Percentiles rank a stretch among this genome's conserved stretches.
phyloP scores from a whole-genome alignment of 2,797 vertebrate species.

The Enteromius afrohamiltoni region DNA sequence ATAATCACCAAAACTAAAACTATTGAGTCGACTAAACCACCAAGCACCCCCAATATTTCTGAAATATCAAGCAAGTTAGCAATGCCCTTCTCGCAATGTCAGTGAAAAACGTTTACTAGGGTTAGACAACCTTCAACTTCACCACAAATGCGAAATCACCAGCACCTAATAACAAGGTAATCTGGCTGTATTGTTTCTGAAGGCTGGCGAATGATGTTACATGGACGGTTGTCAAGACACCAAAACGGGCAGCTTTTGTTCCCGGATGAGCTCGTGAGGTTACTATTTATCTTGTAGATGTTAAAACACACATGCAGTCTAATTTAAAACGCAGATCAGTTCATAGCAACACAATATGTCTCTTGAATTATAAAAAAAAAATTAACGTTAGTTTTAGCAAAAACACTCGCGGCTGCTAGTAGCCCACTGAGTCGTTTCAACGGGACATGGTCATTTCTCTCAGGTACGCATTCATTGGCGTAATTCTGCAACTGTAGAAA shows the following conservation, averaged over 20 bases:
- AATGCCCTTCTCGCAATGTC: background rate
- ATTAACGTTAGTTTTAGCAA: background rate
- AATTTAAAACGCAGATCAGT: background rate
- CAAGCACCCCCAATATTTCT: background rate
- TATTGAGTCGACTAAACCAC: background rate
- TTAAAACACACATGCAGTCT: background rate
- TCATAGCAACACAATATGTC: no score
- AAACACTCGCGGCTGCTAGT: background rate
- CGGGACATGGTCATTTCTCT: background rate
- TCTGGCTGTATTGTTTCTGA: background rate
- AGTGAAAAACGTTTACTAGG: background rate
- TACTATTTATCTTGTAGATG: background rate
- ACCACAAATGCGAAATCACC: background rate
- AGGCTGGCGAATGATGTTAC: background rate
- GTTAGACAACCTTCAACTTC: background rate
- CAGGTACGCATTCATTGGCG: background rate
- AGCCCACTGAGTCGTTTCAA: background rate
- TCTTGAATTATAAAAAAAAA: background rate
- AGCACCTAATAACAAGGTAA: background rate
- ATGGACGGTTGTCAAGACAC: conserved; percentile 11
- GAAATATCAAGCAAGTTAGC: background rate
- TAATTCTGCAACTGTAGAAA: background rate
- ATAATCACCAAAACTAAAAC: background rate
- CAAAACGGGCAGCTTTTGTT: conserved; percentile 13
- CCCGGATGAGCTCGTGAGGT: background rate